Evolutionary conservation across 2,888 invertebrate species (phyloP).

Genomic region (Xestia sexstrigata): DNA sequence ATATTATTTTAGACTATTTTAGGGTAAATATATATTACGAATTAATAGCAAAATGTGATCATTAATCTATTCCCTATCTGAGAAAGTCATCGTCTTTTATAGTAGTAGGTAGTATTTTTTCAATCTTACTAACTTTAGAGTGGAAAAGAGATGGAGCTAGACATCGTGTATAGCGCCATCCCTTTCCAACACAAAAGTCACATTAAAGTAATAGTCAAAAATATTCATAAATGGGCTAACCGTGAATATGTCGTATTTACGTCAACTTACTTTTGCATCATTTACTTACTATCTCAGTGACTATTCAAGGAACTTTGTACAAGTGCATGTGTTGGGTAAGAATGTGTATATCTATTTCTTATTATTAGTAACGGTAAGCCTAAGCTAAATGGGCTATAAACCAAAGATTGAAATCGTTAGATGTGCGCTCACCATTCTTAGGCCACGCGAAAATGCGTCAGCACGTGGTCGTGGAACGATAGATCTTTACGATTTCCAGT

Average conservation of each 20-base stretch:
- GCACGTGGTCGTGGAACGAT: not conserved
- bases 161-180: not conserved
- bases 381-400: not conserved
- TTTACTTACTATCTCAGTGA: not conserved
- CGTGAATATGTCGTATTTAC: conserved; percentile 2
- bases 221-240: not conserved
- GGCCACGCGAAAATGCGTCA: not conserved
- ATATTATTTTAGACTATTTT: conserved; percentile 41
- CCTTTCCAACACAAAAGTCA: not conserved
- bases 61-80: not conserved
- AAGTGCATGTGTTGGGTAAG: conserved; percentile 17
- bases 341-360: conserved; percentile 31
- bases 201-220: not conserved
- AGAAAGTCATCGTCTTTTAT: not conserved
- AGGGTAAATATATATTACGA: conserved; percentile 38
- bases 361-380: not conserved
- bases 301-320: conserved; percentile 2
- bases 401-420: not conserved
- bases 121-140: not conserved
- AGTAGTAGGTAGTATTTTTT: not conserved
- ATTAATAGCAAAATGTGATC: conserved; percentile 14
- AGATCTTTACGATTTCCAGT: not conserved
- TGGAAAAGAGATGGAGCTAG: not conserved
- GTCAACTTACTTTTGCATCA: conserved; percentile 9
- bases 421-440: not conserved